phyloP scores from a whole-genome alignment of 2,797 vertebrate genomes.

The Molothrus aeneus region DNA sequence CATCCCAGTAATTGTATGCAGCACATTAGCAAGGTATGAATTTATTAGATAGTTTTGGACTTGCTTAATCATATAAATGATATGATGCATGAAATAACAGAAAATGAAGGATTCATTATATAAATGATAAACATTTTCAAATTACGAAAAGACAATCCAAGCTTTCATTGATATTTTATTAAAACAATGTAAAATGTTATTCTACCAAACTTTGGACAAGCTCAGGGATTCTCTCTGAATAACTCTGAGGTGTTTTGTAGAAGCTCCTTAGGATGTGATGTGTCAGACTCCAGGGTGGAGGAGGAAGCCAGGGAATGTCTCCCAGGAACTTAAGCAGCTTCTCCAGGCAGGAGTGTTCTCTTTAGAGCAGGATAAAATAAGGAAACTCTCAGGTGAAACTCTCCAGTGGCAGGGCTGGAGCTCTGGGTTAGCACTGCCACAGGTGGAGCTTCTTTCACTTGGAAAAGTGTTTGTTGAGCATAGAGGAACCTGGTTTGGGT shows the following conservation, averaged over 20 bases:
- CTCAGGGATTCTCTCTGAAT: neutral
- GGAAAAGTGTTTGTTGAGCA: neutral
- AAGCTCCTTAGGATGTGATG: neutral
- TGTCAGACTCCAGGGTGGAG: neutral
- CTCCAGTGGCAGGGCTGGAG: neutral
- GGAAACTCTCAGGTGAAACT: neutral
- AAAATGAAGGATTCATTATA: neutral
- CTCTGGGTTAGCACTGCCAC: neutral
- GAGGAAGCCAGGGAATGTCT: neutral
- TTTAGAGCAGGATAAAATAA: neutral
- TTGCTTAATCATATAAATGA: conserved; percentile 16
- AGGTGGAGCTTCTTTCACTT: too few species aligned
- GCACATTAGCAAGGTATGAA: neutral
- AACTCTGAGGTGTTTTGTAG: neutral
- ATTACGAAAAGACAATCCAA: neutral
- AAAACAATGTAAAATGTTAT: neutral
- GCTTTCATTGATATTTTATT: neutral
- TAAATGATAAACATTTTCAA: neutral
- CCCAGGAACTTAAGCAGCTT: neutral
- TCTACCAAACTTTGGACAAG: neutral
- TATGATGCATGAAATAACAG: neutral
- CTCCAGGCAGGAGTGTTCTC: neutral
- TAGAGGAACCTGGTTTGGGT: accelerated
- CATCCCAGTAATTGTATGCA: neutral
- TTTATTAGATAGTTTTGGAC: conserved; percentile 14